Conservation (phyloP, 2,888 invertebrate species). For the Torymus texanus region DNA sequence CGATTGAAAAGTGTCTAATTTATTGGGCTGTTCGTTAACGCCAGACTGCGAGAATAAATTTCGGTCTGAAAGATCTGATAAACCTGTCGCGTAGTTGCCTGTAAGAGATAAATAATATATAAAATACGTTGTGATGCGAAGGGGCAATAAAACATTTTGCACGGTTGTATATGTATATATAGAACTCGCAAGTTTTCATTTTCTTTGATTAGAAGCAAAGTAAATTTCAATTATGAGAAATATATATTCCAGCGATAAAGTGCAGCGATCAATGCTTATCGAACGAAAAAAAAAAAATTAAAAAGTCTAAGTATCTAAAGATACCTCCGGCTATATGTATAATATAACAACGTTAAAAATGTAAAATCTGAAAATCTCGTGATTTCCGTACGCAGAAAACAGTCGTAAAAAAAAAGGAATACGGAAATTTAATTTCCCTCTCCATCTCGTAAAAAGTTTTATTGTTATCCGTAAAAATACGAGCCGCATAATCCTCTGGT, state of each 20-base stretch:
- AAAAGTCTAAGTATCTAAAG: too few species aligned
- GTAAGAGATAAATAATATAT: neutral
- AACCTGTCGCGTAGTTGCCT: constrained; percentile 5
- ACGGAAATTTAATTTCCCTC: too few species aligned
- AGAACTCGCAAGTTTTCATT: too few species aligned
- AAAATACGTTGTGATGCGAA: neutral
- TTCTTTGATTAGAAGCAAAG: too few species aligned
- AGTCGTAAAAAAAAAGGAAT: neutral
- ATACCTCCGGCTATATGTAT: too few species aligned
- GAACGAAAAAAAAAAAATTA: too few species aligned
- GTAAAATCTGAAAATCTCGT: too few species aligned
- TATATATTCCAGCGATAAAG: too few species aligned
- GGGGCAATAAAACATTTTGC: neutral
- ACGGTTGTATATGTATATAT: neutral
- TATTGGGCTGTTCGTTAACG: constrained; percentile 6
- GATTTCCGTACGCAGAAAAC: too few species aligned
- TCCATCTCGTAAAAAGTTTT: neutral
- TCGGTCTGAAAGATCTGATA: constrained; percentile 14
- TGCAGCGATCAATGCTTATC: too few species aligned
- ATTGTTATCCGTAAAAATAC: constrained; percentile 5
- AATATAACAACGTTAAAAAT: too few species aligned
- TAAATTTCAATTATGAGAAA: too few species aligned
- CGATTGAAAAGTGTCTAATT: constrained; percentile 14
- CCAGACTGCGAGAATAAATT: constrained; percentile 13
- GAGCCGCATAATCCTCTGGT: neutral